A percentile compares a stretch with the other conserved stretches of the same genome.
Conservation (phyloP, 2,797 vertebrate species). For the Lindbergichthys nudifrons region DNA sequence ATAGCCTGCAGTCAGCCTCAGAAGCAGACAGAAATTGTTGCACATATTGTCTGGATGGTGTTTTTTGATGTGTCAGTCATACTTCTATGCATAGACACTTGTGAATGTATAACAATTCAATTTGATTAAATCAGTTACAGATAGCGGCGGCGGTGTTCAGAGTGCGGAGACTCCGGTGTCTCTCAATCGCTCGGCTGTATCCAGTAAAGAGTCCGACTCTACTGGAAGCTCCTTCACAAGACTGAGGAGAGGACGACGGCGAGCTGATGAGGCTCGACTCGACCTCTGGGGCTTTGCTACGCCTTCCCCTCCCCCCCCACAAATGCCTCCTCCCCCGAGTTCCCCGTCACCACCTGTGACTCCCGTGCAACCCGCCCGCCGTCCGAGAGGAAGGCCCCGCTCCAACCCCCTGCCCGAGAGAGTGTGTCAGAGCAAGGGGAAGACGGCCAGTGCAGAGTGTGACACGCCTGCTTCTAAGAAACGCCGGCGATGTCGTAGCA, state of each 20-base stretch:
- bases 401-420: slow-evolving; percentile 84
- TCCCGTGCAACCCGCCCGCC: slow-evolving; percentile 69
- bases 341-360: slow-evolving; percentile 53
- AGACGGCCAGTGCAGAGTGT: slow-evolving; percentile 74
- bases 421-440: slow-evolving; percentile 79
- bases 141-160: slow-evolving; percentile 56
- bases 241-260: slow-evolving; percentile 84
- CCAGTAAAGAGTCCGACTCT: slow-evolving; percentile 64
- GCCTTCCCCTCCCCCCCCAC: slow-evolving; percentile 77
- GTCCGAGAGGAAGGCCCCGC: slow-evolving; percentile 89
- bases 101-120: slow-evolving; percentile 43
- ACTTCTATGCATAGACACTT: slow-evolving; percentile 10
- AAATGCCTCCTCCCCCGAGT: slow-evolving; percentile 56
- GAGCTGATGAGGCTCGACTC: slow-evolving; percentile 86
- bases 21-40: slow-evolving; percentile 28
- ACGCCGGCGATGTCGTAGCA: slow-evolving; percentile 91
- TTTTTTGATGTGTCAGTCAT: slow-evolving; percentile 34
- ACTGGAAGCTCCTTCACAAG: slow-evolving; percentile 73
- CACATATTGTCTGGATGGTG: slow-evolving; percentile 14
- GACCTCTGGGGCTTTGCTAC: slow-evolving; percentile 86
- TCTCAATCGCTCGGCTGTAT: slow-evolving; percentile 50
- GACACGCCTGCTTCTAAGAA: slow-evolving; percentile 88
- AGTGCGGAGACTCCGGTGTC: slow-evolving; percentile 50
- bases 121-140: slow-evolving; percentile 68
- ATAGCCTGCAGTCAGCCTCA: slow-evolving; percentile 9